Base-by-base conservation (phyloP, 2,797 vertebrate genomes). In the Sitta carolinensis region DNA sequence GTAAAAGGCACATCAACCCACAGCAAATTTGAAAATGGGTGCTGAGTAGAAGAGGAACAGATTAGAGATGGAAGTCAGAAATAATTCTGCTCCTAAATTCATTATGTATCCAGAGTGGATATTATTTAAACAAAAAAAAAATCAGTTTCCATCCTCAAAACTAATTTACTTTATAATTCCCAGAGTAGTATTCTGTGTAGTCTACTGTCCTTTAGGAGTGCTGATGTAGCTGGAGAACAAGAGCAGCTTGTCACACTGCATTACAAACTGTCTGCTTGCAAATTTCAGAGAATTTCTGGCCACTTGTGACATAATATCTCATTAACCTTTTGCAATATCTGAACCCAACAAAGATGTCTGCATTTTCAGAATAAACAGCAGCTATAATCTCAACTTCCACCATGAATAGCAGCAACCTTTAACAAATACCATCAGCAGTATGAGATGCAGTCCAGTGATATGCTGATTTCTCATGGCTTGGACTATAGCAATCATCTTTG, bases 191-290 rank as follows among this genome's bases (percentile, higher is more conserved):
- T 90, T 84, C 55, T 79, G 77, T 30, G 9, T 69, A 83, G 43
- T 59, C 69, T 64, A 18, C 88, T 73, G 63, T 86, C 83, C 61
- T 79, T 92, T 91, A 92, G 84, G 77, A 88, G 32, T 85, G 75
- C 69, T 94, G 87, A 90, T 57, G 79, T 55, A 88, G 91, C 89
- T 69, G 93, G 42, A 93, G 83, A 93, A 73, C 77, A 89, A 80
- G 75, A 93, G 87, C 84, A 76, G 48, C 42, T 95, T 91, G 87
- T 80, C 78, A 89, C 48, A 78, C 50, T 62, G 93, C 90, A 62
- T 87, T 95, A 67, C 89, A 85, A 79, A 81, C 32, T 0, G 29
- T 66, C 88, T 85, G 54, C 74, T 73, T 66, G 70, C 73, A 91
- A 92, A 86, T 76, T 84, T 76, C 40, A 81, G 76, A 85, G 47